Conservation (phyloP, 2,797 vertebrate genomes). For the Carapus acus region DNA sequence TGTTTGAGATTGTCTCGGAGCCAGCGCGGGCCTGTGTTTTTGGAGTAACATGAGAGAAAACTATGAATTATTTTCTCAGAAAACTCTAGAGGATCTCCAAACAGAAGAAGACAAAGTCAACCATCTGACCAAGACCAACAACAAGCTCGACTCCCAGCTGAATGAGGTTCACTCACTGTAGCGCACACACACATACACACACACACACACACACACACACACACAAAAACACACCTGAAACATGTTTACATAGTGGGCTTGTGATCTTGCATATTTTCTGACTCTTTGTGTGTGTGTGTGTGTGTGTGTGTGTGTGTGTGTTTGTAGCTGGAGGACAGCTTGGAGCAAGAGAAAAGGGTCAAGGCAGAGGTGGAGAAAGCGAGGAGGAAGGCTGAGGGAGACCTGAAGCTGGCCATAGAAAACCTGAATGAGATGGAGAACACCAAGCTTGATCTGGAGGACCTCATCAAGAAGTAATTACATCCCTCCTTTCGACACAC, state of each 20-base stretch:
- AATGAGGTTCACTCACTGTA: slow-evolving; percentile 50
- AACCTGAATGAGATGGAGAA: slow-evolving; percentile 70
- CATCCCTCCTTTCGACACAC: too few relatives aligned
- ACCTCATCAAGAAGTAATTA: slow-evolving; percentile 69
- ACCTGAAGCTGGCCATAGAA: slow-evolving; percentile 69
- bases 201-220: too few relatives aligned
- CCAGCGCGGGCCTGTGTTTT: too few relatives aligned
- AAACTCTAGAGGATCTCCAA: slow-evolving; percentile 75
- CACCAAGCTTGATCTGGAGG: slow-evolving; percentile 67
- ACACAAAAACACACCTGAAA: neutral
- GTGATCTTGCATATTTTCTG: neutral
- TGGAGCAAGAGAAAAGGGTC: slow-evolving; percentile 75
- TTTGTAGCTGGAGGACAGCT: slow-evolving; percentile 65
- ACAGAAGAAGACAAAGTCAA: slow-evolving; percentile 73
- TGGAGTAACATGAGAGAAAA: too few relatives aligned
- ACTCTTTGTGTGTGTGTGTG: neutral
- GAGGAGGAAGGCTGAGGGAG: slow-evolving; percentile 65
- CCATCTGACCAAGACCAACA: slow-evolving; percentile 66
- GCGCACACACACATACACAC: neutral
- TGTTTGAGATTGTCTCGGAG: too few relatives aligned
- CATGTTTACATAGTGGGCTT: neutral
- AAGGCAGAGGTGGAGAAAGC: slow-evolving; percentile 69
- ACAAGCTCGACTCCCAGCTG: slow-evolving; percentile 63
- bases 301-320: slow-evolving; percentile 13
- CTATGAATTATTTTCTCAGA: slow-evolving; percentile 42